Percentiles rank a stretch among this genome's conserved stretches.
Evolutionary conservation across 2,113 vertebrate species (phyloP).

Genomic region (Brachyhypopomus occidentalis): DNA sequence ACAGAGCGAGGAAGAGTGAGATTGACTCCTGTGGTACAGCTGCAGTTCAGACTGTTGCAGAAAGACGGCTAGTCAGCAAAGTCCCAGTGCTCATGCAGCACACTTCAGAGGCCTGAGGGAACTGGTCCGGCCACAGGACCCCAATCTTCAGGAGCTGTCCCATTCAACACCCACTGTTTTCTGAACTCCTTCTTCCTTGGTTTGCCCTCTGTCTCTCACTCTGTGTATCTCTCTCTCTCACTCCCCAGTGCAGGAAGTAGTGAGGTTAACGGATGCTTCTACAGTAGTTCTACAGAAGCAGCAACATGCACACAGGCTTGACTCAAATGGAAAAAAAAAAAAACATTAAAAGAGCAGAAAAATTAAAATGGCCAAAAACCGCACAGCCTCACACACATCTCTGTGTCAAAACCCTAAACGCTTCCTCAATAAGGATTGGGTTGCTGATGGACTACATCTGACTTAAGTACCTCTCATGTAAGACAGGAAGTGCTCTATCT

Average conservation of each 20-base stretch:
- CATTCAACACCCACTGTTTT: conserved; percentile 17
- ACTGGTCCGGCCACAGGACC: conserved; percentile 24
- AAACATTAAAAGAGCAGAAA: conserved; percentile 2
- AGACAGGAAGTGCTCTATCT: conserved; percentile 34
- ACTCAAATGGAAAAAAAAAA: not conserved
- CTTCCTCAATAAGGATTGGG: not conserved
- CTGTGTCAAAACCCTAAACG: not conserved
- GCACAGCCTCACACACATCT: not conserved
- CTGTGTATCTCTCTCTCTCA: not conserved
- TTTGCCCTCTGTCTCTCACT: not conserved
- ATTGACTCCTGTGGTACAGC: conserved; percentile 24
- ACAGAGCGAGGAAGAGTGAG: not conserved
- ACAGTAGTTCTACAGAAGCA: not conserved
- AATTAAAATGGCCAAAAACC: not conserved
- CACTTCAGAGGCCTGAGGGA: conserved; percentile 30
- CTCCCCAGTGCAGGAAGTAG: conserved; percentile 38
- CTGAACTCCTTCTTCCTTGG: not conserved
- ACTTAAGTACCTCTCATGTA: not conserved
- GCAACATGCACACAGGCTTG: not conserved
- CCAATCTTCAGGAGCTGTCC: conserved; percentile 2
- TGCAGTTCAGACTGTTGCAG: conserved; percentile 1
- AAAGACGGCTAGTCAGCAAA: conserved; percentile 49
- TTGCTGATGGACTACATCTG: not conserved
- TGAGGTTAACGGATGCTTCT: not conserved
- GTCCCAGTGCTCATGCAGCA: conserved; percentile 33